Evolutionary conservation across 2,797 vertebrate species (phyloP).

Genomic region (Bradypus variegatus): DNA sequence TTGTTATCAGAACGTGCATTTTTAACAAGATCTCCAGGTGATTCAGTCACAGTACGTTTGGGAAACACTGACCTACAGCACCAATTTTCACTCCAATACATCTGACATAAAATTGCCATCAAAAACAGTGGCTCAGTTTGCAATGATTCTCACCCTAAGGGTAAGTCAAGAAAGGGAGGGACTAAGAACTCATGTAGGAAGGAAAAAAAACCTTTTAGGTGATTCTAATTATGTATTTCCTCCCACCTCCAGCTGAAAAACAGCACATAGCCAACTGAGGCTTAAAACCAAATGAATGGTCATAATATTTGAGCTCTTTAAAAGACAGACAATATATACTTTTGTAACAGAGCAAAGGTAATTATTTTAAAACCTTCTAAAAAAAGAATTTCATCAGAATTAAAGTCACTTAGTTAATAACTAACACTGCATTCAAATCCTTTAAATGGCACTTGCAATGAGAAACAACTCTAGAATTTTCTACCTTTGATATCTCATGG

Average conservation of each 20-base stretch:
- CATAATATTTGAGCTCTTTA: not conserved
- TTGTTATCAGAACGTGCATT: no score
- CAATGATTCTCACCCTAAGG: not conserved
- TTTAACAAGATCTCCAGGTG: not conserved
- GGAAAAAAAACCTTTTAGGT: not conserved
- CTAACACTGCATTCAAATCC: not conserved
- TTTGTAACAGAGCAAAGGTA: not conserved
- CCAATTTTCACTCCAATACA: not conserved
- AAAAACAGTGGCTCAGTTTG: not conserved
- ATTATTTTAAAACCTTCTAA: not conserved
- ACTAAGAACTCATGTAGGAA: not conserved
- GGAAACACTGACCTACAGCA: not conserved
- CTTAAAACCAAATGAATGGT: not conserved
- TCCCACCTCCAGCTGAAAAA: not conserved
- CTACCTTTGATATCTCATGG: not conserved
- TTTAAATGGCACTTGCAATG: not conserved
- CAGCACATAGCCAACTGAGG: not conserved
- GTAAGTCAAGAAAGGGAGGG: not conserved
- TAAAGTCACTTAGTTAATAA: not conserved
- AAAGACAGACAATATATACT: not conserved
- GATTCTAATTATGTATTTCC: not conserved
- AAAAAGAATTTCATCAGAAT: not conserved
- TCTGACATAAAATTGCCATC: not conserved
- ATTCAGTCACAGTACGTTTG: not conserved
- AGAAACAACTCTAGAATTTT: not conserved